Evolutionary conservation across 2,888 invertebrate genomes (phyloP).

Genomic region (Crossocerus cetratus): DNA sequence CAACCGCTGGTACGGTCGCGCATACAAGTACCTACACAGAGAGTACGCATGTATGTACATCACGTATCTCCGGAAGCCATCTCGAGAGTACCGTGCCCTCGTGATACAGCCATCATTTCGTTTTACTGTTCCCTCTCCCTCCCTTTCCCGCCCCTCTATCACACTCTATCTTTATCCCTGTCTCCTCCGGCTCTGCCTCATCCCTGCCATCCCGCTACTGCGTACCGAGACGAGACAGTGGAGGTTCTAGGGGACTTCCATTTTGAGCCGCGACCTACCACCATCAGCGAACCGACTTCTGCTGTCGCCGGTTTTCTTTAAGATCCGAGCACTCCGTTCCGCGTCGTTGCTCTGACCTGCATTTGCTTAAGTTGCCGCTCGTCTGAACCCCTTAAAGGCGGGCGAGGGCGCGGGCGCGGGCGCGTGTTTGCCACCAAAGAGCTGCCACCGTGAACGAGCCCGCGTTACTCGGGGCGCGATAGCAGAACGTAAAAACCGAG

Average conservation of each 20-base stretch:
- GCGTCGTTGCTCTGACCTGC: constrained; percentile 53
- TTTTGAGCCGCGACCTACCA: constrained; percentile 6
- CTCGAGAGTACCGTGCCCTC: constrained; percentile 35
- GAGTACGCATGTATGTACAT: not conserved
- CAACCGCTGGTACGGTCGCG: not conserved
- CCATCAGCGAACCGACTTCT: constrained; percentile 16
- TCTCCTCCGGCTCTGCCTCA: no score
- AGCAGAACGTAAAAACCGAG: constrained; percentile 30
- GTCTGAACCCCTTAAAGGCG: constrained; percentile 24
- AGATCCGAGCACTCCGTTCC: constrained; percentile 49
- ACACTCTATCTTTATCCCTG: no score
- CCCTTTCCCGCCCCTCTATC: constrained; percentile 23
- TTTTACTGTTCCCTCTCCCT: constrained; percentile 51
- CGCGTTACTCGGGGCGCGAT: constrained; percentile 26
- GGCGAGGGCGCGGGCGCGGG: not conserved
- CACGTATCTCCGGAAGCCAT: constrained; percentile 29
- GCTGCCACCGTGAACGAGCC: constrained; percentile 2
- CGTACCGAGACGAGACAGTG: no score
- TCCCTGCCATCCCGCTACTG: no score
- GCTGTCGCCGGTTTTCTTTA: constrained; percentile 38
- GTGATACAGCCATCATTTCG: constrained; percentile 50
- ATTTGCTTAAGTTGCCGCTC: constrained; percentile 52
- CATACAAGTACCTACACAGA: no score
- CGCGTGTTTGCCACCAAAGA: constrained; percentile 21
- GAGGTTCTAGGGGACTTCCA: not conserved